These are phyloP conservation scores for Eumacrocentrus americanus DNA, from an alignment of 2,888 invertebrate species.

Conservation along the genomic window DNA sequence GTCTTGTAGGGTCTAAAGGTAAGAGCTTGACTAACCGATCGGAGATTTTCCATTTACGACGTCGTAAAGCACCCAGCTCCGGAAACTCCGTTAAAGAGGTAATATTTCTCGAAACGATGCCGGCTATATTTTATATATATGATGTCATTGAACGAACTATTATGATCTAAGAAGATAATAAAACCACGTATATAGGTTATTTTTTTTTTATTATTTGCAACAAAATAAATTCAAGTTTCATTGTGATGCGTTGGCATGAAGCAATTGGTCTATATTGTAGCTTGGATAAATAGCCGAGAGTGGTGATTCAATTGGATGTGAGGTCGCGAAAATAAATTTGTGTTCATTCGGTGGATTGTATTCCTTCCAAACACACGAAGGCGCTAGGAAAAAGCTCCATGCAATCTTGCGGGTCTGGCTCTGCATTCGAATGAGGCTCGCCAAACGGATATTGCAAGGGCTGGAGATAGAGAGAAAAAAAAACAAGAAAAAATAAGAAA, in stretches of 20 bases:
- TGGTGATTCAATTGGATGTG: constrained; percentile 15
- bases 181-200: constrained; percentile 1
- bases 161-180: neutral
- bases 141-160: constrained; percentile 1
- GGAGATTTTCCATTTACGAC: constrained; percentile 31
- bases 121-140: constrained; percentile 11
- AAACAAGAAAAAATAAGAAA: constrained; percentile 1
- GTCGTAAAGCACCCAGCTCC: constrained; percentile 24
- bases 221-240: no score
- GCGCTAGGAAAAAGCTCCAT: constrained; percentile 15
- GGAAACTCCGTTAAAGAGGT: constrained; percentile 18
- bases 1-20: no score
- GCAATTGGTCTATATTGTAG: no score
- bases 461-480: neutral
- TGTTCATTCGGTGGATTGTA: constrained; percentile 16
- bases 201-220: no score
- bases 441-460: constrained; percentile 41
- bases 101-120: constrained; percentile 21
- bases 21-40: constrained; percentile 19
- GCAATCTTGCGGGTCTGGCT: constrained; percentile 26
- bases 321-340: constrained; percentile 16
- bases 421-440: constrained; percentile 47
- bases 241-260: no score
- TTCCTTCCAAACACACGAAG: neutral
- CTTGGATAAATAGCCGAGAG: neutral